Evolutionary conservation across 1,140 invertebrate genomes (phyloP).

Genomic region (Leucophenga varia): DNA sequence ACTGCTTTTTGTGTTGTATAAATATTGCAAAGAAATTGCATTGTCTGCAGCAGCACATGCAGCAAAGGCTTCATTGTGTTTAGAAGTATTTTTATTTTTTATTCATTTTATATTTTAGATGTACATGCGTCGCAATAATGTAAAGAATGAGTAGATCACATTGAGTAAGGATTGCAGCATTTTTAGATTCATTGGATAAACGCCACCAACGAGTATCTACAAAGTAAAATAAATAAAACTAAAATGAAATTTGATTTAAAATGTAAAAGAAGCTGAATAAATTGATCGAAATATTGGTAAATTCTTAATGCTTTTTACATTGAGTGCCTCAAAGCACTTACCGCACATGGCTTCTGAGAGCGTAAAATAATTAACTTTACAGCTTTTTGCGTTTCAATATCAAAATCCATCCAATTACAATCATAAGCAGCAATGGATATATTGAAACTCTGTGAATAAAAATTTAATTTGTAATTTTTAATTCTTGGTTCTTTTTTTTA

Average conservation of each 20-base stretch:
- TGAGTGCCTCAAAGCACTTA: slow-evolving; percentile 8
- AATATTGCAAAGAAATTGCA: too few species aligned
- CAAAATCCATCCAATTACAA: slow-evolving; percentile 42
- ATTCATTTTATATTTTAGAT: slow-evolving; percentile 26
- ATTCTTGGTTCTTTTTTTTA: too few species aligned
- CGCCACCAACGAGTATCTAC: slow-evolving; percentile 40
- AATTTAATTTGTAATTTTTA: too few species aligned
- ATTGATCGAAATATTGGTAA: too few species aligned
- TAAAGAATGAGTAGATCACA: slow-evolving; percentile 41
- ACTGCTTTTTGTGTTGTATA: too few species aligned
- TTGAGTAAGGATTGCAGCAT: slow-evolving; percentile 39
- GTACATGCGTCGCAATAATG: slow-evolving; percentile 34
- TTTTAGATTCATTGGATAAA: slow-evolving; percentile 42
- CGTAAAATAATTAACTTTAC: slow-evolving; percentile 43
- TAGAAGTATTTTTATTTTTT: too few species aligned
- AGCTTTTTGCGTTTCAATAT: slow-evolving; percentile 37
- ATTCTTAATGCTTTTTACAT: not conserved
- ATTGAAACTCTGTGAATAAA: slow-evolving; percentile 30
- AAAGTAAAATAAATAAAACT: not conserved
- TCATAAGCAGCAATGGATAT: slow-evolving; percentile 45
- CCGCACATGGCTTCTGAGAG: slow-evolving; percentile 42
- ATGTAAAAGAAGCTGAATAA: not conserved
- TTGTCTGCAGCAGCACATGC: slow-evolving; percentile 12
- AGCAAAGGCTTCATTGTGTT: slow-evolving; percentile 1
- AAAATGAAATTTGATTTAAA: slow-evolving; percentile 2